Evolutionary conservation across 2,888 invertebrate genomes (phyloP).

Genomic region (Dioctria linearis): DNA sequence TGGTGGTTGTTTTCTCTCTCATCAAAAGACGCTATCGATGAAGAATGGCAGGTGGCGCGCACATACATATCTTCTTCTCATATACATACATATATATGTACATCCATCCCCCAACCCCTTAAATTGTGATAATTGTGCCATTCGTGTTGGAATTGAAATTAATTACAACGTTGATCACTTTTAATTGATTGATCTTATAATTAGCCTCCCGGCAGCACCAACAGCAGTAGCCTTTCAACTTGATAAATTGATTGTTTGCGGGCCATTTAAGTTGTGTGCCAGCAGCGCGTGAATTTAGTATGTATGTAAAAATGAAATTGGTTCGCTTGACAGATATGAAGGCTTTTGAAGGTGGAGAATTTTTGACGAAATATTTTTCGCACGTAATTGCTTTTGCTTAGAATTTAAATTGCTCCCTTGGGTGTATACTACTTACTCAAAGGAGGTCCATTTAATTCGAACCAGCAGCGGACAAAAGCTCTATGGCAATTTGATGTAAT

Average conservation of each 20-base stretch:
- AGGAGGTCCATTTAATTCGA: conserved; percentile 4
- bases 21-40: too few species aligned
- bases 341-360: conserved; percentile 6
- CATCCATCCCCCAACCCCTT: too few species aligned
- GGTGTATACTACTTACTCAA: conserved; percentile 1
- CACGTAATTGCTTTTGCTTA: not conserved
- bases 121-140: not conserved
- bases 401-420: conserved; percentile 21
- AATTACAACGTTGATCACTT: conserved; percentile 30
- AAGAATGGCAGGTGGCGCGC: too few species aligned
- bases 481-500: conserved; percentile 1
- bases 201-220: conserved; percentile 15
- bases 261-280: conserved; percentile 21
- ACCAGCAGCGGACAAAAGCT: conserved; percentile 7
- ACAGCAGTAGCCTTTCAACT: conserved; percentile 7
- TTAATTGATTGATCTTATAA: conserved; percentile 49
- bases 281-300: too few species aligned
- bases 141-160: conserved; percentile 43
- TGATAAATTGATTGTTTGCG: conserved; percentile 40
- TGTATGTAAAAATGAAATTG: not conserved
- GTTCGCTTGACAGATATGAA: not conserved
- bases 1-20: too few species aligned
- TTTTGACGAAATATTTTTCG: conserved; percentile 37
- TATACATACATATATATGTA: too few species aligned
- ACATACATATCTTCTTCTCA: too few species aligned